A percentile compares a stretch with the other conserved stretches of the same genome.
These are phyloP conservation scores for Poecilobothrus nobilitatus DNA, from an alignment of 2,888 invertebrate species.

Conservation along the genomic window DNA sequence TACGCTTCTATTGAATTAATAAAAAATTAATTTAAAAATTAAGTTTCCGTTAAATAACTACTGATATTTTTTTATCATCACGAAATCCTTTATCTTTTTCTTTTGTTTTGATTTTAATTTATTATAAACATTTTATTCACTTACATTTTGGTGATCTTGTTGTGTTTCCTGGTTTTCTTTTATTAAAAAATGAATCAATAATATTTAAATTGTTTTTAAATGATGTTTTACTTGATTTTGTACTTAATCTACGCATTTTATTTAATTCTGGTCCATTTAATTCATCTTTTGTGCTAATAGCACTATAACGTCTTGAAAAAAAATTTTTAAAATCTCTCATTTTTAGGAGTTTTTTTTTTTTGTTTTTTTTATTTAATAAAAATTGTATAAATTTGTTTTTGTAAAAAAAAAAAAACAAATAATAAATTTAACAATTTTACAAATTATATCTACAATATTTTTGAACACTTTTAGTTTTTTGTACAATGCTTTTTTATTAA, in stretches of 20 bases:
- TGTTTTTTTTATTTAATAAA: conserved; percentile 11
- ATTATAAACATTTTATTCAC: conserved; percentile 24
- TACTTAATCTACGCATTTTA: conserved; percentile 34
- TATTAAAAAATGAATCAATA: conserved; percentile 45
- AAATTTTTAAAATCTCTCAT: conserved; percentile 59
- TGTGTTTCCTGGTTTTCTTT: conserved; percentile 38
- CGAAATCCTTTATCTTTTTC: no score
- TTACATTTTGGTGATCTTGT: conserved; percentile 46
- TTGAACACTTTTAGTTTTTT: conserved; percentile 14
- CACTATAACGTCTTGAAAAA: conserved; percentile 51
- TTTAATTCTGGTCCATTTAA: conserved; percentile 15
- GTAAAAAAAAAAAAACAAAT: no score
- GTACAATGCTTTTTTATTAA: conserved; percentile 18
- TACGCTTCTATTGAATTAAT: no score
- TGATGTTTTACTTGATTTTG: conserved; percentile 39
- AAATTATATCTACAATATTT: conserved; percentile 19
- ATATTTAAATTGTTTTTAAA: conserved; percentile 41
- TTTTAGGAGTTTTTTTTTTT: conserved; percentile 15
- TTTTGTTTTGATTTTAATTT: no score
- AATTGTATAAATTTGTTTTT: not conserved
- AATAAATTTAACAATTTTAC: not conserved
- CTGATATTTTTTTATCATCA: no score
- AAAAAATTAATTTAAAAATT: no score
- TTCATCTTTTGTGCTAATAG: conserved; percentile 45
- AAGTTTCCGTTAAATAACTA: no score